Conservation (phyloP, 2,113 vertebrate genomes). For the Platichthys flesus region DNA sequence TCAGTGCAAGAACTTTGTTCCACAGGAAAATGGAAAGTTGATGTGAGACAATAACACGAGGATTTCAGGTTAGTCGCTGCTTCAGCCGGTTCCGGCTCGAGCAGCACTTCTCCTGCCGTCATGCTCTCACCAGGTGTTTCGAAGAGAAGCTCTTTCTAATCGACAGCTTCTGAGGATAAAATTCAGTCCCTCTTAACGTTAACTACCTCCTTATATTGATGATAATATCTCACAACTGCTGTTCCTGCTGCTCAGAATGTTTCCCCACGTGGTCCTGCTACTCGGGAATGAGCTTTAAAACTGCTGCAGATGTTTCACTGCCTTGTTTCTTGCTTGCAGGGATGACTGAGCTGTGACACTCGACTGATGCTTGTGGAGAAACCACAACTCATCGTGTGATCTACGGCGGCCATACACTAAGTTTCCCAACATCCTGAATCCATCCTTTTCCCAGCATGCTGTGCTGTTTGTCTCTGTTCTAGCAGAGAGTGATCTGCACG, state of each 20-base stretch:
- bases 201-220: slow-evolving; percentile 4
- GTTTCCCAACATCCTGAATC: slow-evolving; percentile 1
- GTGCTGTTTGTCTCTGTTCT: slow-evolving; percentile 29
- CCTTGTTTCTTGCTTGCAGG: slow-evolving; percentile 1
- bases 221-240: slow-evolving; percentile 23
- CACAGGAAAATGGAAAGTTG: not conserved
- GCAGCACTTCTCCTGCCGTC: not conserved
- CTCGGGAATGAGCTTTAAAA: not conserved
- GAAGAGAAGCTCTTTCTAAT: not conserved
- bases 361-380: not conserved
- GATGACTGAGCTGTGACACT: slow-evolving; percentile 7
- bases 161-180: not conserved
- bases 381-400: not conserved
- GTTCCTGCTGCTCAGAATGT: slow-evolving; percentile 18
- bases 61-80: not conserved
- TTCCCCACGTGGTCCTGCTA: not conserved
- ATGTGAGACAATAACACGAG: not conserved
- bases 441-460: slow-evolving; percentile 11
- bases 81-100: too few relatives aligned
- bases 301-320: not conserved
- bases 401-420: not conserved
- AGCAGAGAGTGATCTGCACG: not conserved
- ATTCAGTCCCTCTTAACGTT: not conserved
- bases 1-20: not conserved
- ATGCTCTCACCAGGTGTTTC: not conserved